phyloP scores from a whole-genome alignment of 2,888 invertebrate species.

The Alcis repandata region DNA sequence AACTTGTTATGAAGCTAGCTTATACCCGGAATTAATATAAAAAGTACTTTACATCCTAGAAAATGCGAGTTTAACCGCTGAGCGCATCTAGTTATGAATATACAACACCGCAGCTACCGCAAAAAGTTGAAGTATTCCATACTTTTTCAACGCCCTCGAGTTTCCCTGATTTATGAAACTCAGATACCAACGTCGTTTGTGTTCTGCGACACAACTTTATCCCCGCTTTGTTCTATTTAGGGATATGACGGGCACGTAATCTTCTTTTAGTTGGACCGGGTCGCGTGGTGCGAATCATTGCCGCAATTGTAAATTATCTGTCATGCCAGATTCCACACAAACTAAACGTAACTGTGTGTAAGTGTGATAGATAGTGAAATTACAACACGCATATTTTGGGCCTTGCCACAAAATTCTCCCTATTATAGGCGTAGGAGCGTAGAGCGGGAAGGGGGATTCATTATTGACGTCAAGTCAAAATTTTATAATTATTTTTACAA shows the following conservation, averaged over 20 bases:
- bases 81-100: too few species aligned
- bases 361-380: not conserved
- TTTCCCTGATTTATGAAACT: not conserved
- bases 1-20: too few species aligned
- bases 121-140: too few species aligned
- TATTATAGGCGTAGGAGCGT: too few species aligned
- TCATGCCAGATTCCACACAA: conserved; percentile 13
- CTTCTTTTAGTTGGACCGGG: conserved; percentile 23
- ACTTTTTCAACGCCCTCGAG: too few species aligned
- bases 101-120: too few species aligned
- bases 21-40: too few species aligned
- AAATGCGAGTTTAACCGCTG: too few species aligned
- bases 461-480: too few species aligned
- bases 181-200: conserved; percentile 3
- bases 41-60: too few species aligned
- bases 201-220: conserved; percentile 16
- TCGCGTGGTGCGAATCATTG: conserved; percentile 17
- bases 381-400: not conserved
- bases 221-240: conserved; percentile 29
- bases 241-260: conserved; percentile 29
- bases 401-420: not conserved
- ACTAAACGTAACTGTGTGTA: conserved; percentile 3
- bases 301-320: conserved; percentile 27
- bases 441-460: too few species aligned
- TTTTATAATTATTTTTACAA: not conserved